Conservation (phyloP, 2,888 invertebrate genomes). For the Nephrocerus scutellatus region DNA sequence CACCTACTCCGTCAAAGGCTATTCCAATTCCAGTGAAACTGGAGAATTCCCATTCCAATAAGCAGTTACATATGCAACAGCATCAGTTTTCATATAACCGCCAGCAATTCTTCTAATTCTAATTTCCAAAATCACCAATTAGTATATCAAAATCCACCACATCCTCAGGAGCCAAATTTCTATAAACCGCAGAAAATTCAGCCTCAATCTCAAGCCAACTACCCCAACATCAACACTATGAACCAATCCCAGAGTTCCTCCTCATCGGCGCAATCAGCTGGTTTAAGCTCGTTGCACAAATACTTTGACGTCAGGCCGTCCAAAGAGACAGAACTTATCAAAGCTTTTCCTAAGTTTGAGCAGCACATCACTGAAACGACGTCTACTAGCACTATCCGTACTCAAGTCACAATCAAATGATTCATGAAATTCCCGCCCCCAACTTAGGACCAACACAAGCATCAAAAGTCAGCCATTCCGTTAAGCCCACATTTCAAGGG, state of each 20-base stretch:
- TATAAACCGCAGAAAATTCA: conserved; percentile 26
- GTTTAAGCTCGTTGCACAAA: conserved; percentile 41
- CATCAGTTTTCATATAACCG: conserved; percentile 31
- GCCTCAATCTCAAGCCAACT: conserved; percentile 18
- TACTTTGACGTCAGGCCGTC: conserved; percentile 44
- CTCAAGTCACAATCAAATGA: conserved; percentile 19
- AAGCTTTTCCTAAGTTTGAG: conserved; percentile 67
- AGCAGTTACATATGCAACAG: conserved; percentile 31
- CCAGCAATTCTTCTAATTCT: too few species aligned
- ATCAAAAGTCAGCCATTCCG: too few species aligned
- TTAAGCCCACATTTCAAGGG: background rate
- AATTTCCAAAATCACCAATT: too few species aligned
- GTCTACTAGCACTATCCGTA: conserved; percentile 25
- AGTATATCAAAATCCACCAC: conserved; percentile 44
- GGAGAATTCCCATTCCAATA: conserved; percentile 35
- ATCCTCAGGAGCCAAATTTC: conserved; percentile 33
- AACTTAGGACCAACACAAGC: conserved; percentile 26
- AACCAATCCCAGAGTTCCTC: conserved; percentile 26
- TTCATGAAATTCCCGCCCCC: conserved; percentile 27
- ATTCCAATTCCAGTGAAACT: conserved; percentile 34
- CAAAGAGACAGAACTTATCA: conserved; percentile 56
- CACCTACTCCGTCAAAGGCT: too few species aligned
- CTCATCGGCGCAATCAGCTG: too few species aligned
- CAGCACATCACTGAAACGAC: conserved; percentile 56
- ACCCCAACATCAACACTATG: too few species aligned